These are phyloP conservation scores for Gari tellinella DNA, from an alignment of 2,888 invertebrate species.

Conservation along the genomic window DNA sequence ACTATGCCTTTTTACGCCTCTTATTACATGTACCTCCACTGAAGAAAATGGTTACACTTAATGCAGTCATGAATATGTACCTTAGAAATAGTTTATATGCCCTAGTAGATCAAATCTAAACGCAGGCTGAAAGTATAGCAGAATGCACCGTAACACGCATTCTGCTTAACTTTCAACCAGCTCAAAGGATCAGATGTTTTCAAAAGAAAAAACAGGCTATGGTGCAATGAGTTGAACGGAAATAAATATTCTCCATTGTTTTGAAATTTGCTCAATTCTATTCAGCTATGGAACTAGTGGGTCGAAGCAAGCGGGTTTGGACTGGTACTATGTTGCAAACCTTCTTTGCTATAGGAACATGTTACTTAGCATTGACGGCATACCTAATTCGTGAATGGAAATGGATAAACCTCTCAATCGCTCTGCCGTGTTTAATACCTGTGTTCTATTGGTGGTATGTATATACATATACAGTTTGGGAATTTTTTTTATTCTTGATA, in stretches of 20 bases:
- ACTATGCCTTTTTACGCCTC: too few species aligned
- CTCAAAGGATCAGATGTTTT: neutral
- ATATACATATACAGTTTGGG: neutral
- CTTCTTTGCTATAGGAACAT: slow-evolving; percentile 50
- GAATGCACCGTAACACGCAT: too few species aligned
- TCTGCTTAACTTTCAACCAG: too few species aligned
- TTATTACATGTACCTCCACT: too few species aligned
- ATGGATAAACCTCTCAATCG: slow-evolving; percentile 44
- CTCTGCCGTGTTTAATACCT: slow-evolving; percentile 43
- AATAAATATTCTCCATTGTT: slow-evolving; percentile 2
- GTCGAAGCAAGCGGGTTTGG: slow-evolving; percentile 50
- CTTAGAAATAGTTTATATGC: too few species aligned
- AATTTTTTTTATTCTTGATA: neutral
- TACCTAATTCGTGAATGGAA: slow-evolving; percentile 57
- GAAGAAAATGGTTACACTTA: too few species aligned
- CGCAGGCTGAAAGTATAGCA: too few species aligned
- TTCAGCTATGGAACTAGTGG: slow-evolving; percentile 64
- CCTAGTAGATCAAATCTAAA: too few species aligned
- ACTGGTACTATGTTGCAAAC: slow-evolving; percentile 54
- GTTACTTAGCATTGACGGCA: slow-evolving; percentile 44
- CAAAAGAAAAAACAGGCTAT: too few species aligned
- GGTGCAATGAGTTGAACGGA: neutral
- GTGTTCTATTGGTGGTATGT: slow-evolving; percentile 55
- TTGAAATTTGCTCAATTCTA: too few species aligned
- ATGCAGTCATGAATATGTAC: too few species aligned